Percentiles rank a stretch among this genome's conserved stretches.
Conservation (phyloP, 53 echinoderm and acorn worm genomes). For the Crossaster papposus region DNA sequence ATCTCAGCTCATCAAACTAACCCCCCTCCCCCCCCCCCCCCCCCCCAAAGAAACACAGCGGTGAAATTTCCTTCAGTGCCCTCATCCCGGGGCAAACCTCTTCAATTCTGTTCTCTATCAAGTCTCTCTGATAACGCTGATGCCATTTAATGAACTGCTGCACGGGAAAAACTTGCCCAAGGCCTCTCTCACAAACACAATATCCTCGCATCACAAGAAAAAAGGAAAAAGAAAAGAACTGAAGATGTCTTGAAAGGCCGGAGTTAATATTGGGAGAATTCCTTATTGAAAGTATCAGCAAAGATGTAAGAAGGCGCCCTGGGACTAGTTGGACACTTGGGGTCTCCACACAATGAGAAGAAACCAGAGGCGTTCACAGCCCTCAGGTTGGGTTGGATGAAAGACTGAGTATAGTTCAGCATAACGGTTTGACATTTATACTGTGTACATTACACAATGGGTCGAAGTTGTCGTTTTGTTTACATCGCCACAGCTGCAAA, state of each 20-base stretch:
- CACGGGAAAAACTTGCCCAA: not conserved
- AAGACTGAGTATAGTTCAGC: not conserved
- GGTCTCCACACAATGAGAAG: not conserved
- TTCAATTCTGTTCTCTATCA: not conserved
- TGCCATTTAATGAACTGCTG: not conserved
- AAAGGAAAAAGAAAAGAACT: not conserved
- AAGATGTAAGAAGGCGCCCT: not conserved
- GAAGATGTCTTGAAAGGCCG: not conserved
- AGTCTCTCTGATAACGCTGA: not conserved
- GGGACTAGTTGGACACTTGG: not conserved
- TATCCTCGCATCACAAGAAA: not conserved
- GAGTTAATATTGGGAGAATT: not conserved
- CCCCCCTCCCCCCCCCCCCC: too few species aligned
- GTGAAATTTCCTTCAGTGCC: not conserved
- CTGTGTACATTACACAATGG: too few species aligned
- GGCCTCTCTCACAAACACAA: not conserved
- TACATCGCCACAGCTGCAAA: too few species aligned
- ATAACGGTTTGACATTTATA: not conserved
- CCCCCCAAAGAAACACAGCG: not conserved
- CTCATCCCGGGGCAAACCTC: not conserved
- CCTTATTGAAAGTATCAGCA: not conserved
- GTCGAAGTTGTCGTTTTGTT: too few species aligned
- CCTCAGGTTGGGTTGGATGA: not conserved
- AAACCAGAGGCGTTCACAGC: not conserved
- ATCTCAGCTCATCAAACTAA: not conserved